Base-by-base conservation (phyloP, 1,140 invertebrate genomes). In the Babylonia areolata region DNA sequence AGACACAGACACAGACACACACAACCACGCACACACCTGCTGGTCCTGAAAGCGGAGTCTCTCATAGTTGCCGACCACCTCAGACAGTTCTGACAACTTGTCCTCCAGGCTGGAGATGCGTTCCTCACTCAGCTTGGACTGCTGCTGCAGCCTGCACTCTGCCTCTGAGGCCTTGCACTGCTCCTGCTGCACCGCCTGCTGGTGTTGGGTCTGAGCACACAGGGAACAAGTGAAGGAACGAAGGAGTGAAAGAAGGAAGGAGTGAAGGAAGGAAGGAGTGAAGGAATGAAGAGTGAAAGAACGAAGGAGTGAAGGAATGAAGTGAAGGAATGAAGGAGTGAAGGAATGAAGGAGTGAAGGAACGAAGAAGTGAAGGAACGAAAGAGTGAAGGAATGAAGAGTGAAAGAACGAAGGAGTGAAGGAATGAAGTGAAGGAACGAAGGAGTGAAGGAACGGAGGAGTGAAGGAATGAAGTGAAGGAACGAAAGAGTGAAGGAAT, bases 51-150 rank as follows among this genome's bases (percentile, higher is more conserved):
- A 95, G 64, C 97, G 94, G 9, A 96, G 90, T 85, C 96, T 95
- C 91, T 98, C 97, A 90, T 97, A 97, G 87, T 96, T 96, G 2
- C 97, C 97, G 46, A 98, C 96, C 0, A 96, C 96, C 82, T 96
- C 95, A 0, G 97, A 97, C 15, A 98, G 94, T 92, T 98, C 97
- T 0, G 97, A 97, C 20, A 98, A 91, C 88, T 96, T 95, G 5
- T 96, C 95, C 94, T 98, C 97, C 80, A 98, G 95, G 81, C 96
- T 95, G 6, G 96, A 96, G 0, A 97, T 97, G 90, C 97, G 95
- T 69, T 97, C 95, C 94, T 97, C 97, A 85, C 91, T 97, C 96
- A 88, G 96, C 93, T 42, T 85, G 37, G 91, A 90, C 39, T 92
- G 90, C 33, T 89, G 81, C 39, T 89, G 87, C 11, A 94, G 88